These are phyloP conservation scores for Anas acuta DNA, from an alignment of 2,797 vertebrate species.

Conservation along the genomic window DNA sequence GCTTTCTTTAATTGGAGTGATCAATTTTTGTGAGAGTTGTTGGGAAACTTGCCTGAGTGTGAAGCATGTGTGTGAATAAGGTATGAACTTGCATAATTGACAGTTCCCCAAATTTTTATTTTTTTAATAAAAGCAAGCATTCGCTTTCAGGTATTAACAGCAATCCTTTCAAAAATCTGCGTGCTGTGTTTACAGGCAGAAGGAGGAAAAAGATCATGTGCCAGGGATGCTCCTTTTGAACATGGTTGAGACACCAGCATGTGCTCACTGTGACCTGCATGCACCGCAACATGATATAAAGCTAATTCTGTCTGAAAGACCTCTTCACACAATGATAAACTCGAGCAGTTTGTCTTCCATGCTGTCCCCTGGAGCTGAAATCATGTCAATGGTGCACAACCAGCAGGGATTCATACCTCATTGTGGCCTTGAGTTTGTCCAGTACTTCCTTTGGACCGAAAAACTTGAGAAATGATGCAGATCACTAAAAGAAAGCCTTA, in stretches of 20 bases:
- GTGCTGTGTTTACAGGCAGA: neutral
- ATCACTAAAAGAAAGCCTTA: neutral
- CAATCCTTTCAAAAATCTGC: neutral
- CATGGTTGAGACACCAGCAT: neutral
- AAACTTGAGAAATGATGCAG: neutral
- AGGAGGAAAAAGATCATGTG: neutral
- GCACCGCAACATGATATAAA: neutral
- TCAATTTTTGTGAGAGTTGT: neutral
- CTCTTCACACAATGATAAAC: neutral
- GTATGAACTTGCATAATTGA: neutral
- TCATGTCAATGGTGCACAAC: neutral
- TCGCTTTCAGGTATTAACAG: neutral
- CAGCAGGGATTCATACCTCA: neutral
- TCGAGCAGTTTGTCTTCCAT: neutral
- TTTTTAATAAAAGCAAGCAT: neutral
- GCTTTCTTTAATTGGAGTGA: neutral
- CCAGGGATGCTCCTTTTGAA: neutral
- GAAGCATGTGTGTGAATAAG: neutral
- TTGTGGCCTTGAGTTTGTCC: neutral
- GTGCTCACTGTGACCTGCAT: neutral
- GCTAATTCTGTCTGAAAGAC: neutral
- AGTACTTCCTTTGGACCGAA: neutral
- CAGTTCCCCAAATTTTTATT: rapidly evolving
- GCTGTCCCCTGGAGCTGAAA: neutral
- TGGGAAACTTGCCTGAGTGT: neutral